Conservation (phyloP, 2,113 vertebrate species). For the Festucalex cinctus region DNA sequence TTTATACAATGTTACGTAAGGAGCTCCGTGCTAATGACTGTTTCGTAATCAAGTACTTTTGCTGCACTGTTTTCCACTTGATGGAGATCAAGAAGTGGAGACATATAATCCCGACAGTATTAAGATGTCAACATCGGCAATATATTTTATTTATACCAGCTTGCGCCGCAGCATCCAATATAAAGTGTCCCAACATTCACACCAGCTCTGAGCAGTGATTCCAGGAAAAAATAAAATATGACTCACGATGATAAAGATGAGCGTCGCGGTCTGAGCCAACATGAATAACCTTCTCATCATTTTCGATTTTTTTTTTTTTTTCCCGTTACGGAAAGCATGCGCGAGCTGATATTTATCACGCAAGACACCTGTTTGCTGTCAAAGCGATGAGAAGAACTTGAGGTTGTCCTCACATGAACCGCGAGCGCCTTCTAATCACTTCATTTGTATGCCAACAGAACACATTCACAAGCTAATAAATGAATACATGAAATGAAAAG, state of each 20-base stretch:
- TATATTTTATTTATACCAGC: conserved; percentile 27
- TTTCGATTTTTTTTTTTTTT: conserved; percentile 21
- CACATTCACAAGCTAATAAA: no score
- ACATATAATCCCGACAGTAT: conserved; percentile 34
- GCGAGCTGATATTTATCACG: conserved; percentile 33
- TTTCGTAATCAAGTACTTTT: conserved; percentile 4
- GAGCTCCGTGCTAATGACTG: conserved; percentile 1
- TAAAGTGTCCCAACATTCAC: background rate
- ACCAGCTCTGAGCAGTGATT: background rate
- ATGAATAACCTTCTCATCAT: conserved; percentile 7
- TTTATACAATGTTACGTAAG: background rate
- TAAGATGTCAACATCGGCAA: conserved; percentile 33
- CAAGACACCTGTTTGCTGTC: conserved; percentile 30
- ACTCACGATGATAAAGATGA: background rate
- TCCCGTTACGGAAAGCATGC: background rate
- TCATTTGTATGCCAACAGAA: no score
- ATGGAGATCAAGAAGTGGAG: conserved; percentile 9
- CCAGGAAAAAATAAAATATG: background rate
- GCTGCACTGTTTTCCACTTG: background rate
- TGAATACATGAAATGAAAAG: no score
- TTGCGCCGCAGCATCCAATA: background rate
- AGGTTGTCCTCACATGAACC: conserved; percentile 18
- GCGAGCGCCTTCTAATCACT: no score
- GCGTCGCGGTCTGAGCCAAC: no score
- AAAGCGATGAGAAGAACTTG: conserved; percentile 36